Conservation (phyloP, 2,888 invertebrate species). For the Tachystola acroxantha region DNA sequence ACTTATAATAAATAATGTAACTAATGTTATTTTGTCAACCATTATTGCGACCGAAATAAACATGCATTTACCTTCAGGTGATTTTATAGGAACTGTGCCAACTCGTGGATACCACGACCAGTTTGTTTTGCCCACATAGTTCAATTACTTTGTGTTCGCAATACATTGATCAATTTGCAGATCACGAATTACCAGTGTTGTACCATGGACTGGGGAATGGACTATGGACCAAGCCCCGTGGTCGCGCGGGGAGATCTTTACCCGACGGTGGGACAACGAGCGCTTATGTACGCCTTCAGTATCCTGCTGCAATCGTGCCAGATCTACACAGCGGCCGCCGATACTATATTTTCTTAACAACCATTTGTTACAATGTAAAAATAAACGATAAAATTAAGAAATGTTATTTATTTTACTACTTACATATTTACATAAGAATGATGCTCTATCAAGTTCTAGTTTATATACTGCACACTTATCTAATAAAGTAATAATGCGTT, state of each 20-base stretch:
- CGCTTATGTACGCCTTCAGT: neutral
- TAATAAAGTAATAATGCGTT: constrained; percentile 31
- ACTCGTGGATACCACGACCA: constrained; percentile 20
- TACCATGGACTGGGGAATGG: neutral
- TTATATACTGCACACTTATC: constrained; percentile 26
- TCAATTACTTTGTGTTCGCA: no score
- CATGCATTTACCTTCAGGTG: constrained; percentile 44
- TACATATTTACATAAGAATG: constrained; percentile 27
- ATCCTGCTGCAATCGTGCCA: neutral
- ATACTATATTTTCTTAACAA: neutral
- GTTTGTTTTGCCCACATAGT: no score
- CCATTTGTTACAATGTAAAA: constrained; percentile 1
- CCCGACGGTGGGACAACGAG: neutral
- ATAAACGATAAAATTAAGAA: constrained; percentile 17
- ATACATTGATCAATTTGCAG: no score
- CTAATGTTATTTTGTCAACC: constrained; percentile 11
- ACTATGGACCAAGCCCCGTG: neutral
- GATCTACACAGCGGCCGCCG: neutral
- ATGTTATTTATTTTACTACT: constrained; percentile 27
- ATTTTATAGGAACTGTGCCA: constrained; percentile 46
- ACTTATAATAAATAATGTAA: constrained; percentile 1
- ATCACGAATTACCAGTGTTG: no score
- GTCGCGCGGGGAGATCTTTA: neutral
- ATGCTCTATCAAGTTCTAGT: constrained; percentile 19
- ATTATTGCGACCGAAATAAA: constrained; percentile 36